phyloP scores from a whole-genome alignment of 1,140 invertebrate species.

The Leptinotarsa defecta region DNA sequence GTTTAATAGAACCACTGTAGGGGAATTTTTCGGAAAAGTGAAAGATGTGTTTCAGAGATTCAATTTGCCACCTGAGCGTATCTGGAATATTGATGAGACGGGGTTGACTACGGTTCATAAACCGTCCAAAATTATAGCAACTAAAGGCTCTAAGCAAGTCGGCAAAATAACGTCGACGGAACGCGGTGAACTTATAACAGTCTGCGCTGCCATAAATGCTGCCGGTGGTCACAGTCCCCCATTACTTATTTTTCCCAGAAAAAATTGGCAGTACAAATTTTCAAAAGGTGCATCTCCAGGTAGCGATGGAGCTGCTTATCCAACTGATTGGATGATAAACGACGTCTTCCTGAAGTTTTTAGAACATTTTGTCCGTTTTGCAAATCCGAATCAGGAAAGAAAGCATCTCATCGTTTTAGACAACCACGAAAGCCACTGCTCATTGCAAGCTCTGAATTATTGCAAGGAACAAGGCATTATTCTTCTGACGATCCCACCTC shows the following conservation, averaged over 20 bases:
- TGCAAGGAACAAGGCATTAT: constrained; percentile 20
- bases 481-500: constrained; percentile 23
- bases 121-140: constrained; percentile 54
- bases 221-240: constrained; percentile 48
- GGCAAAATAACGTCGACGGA: constrained; percentile 56
- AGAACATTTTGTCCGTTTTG: constrained; percentile 16
- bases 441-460: constrained; percentile 14
- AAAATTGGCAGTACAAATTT: constrained; percentile 54
- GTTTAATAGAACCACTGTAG: no score
- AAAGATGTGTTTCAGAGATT: constrained; percentile 4
- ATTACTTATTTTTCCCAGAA: constrained; percentile 52
- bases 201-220: constrained; percentile 47
- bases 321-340: constrained; percentile 32
- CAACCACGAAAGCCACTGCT: constrained; percentile 29
- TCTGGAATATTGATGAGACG: constrained; percentile 58
- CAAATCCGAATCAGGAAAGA: constrained; percentile 1
- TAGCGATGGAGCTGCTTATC: constrained; percentile 48
- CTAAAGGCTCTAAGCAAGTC: constrained; percentile 56
- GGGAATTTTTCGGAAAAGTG: no score
- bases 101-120: constrained; percentile 58
- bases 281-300: constrained; percentile 44
- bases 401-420: constrained; percentile 27
- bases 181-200: constrained; percentile 52
- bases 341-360: constrained; percentile 21
- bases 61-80: constrained; percentile 46